Base-by-base conservation (phyloP, 2,797 vertebrate species). In the Enteromius anoplus region DNA sequence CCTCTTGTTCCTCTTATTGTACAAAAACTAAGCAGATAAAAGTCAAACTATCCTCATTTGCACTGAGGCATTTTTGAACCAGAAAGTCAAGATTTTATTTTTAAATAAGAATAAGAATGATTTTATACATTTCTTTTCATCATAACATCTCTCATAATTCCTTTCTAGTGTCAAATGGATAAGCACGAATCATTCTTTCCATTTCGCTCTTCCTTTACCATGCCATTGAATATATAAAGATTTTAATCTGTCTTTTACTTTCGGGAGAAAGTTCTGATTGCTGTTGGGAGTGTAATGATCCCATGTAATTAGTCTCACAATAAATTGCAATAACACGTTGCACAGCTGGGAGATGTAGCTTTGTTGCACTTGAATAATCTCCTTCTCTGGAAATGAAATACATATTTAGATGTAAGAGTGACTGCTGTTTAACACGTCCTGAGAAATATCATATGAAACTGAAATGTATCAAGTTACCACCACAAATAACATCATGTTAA, bases 231-330 rank as follows among this genome's bases (percentile, higher is more conserved):
- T 78, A 68, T 64, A 83, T 86, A 88, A 87, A 90, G 91, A 89
- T 91, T 92, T 87, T 89, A 92, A 92, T 93, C 90, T 15, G 9
- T 85, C 86, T 84, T 88, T 90, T 87, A 51, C 78, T 75, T 72
- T 85, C 86, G 42, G 32, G 72, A 84, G 66, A 69, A 51, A 90
- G 88, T 89, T 90, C 85, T 92, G 90, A 91, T 85, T 90, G 88
- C 84, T 91, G 86, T 84, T 86, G 86, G 81, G 86, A 86, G 66
- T 91, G 90, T 90, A 91, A 93, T 94, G 90, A 91, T 91, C 93
- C 90, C 89, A 90, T 83, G 88, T 93, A 93, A 95, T 94, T 94
- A 94, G 93, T 90, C 90, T 93, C 87, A 91, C 93, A 93, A 93
- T 93, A 93, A 92, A 91, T 91, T 90, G 91, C 92, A 93, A 94